Evolutionary conservation across 53 echinoderm and acorn worm genomes (phyloP).

Genomic region (Echinometra lucunter): DNA sequence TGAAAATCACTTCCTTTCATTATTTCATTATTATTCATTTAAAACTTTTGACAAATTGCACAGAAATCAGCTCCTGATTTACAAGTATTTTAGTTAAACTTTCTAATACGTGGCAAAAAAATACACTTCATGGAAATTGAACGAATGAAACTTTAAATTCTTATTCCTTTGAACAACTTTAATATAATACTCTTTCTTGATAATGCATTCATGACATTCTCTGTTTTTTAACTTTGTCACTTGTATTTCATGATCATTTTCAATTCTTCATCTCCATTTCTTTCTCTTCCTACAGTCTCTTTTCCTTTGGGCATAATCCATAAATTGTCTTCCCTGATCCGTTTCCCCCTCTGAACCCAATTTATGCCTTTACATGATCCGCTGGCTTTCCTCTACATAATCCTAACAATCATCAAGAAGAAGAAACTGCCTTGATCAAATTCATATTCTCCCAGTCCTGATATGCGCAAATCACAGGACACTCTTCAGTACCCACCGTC

Average conservation of each 20-base stretch:
- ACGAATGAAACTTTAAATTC: background rate
- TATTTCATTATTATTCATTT: background rate
- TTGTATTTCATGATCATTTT: background rate
- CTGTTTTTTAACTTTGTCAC: background rate
- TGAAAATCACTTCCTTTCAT: background rate
- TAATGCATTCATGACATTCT: background rate
- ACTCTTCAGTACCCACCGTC: background rate
- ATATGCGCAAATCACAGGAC: slow-evolving; percentile 27
- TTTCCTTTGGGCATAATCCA: slow-evolving; percentile 42
- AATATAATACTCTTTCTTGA: background rate
- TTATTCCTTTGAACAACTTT: background rate
- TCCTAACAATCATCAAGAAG: background rate
- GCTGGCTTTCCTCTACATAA: background rate
- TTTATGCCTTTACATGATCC: slow-evolving; percentile 31
- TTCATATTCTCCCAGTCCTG: background rate
- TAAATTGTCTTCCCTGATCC: slow-evolving; percentile 32
- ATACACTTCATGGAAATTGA: no score
- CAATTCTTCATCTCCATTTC: background rate
- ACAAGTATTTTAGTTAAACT: no score
- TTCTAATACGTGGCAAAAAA: no score
- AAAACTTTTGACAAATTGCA: background rate
- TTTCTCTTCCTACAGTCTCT: slow-evolving; percentile 7
- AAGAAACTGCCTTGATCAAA: slow-evolving; percentile 20
- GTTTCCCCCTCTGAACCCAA: slow-evolving; percentile 25
- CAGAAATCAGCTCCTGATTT: no score